A percentile compares a stretch with the other conserved stretches of the same genome.
Evolutionary conservation across 2,113 vertebrate genomes (phyloP).

Genomic region (Bubo blakistoni): DNA sequence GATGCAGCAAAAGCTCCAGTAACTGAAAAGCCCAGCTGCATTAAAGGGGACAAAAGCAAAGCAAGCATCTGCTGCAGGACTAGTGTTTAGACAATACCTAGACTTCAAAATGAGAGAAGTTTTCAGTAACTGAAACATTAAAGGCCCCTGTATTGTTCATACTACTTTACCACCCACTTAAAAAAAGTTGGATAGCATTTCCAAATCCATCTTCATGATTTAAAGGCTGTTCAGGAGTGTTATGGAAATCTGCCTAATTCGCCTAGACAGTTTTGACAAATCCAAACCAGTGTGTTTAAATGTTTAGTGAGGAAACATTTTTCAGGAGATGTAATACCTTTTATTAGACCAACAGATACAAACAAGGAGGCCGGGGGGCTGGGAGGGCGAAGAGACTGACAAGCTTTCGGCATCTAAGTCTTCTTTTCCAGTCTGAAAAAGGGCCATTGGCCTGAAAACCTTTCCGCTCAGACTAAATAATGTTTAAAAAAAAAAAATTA

Average conservation of each 20-base stretch:
- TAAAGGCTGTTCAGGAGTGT: neutral
- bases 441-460: neutral
- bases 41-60: neutral
- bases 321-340: conserved; percentile 49
- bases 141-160: neutral
- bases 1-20: neutral
- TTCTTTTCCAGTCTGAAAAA: conserved; percentile 27
- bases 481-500: neutral
- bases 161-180: conserved; percentile 19
- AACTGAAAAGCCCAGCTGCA: neutral
- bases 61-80: neutral
- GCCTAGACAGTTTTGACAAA: conserved; percentile 42
- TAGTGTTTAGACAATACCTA: neutral
- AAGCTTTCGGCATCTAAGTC: neutral
- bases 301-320: conserved; percentile 30
- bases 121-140: neutral
- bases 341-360: conserved; percentile 51
- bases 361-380: neutral
- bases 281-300: conserved; percentile 34
- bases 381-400: neutral
- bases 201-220: conserved; percentile 32
- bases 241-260: conserved; percentile 43
- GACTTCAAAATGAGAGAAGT: neutral
- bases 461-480: conserved; percentile 31
- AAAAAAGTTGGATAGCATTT: neutral